Percentiles rank a stretch among this genome's conserved stretches.
Conservation (phyloP, 1,140 invertebrate species). For the Drosophila chauvacae region DNA sequence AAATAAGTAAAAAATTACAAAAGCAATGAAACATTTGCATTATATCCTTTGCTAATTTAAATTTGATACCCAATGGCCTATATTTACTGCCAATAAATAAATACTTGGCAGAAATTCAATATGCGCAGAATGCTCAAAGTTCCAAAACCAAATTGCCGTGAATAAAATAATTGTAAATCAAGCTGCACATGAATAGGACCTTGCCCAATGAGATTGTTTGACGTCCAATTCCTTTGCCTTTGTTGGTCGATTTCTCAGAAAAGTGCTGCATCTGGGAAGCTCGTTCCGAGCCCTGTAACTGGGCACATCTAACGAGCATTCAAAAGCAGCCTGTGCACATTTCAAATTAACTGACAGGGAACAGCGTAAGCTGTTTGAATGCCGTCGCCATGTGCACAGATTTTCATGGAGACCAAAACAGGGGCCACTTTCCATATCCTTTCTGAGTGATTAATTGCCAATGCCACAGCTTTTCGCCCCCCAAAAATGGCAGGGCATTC, state of each 20-base stretch:
- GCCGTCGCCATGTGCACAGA: constrained; percentile 11
- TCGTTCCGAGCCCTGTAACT: not conserved
- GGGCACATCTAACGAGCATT: constrained; percentile 15
- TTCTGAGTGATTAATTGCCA: constrained; percentile 50
- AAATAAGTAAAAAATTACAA: not conserved
- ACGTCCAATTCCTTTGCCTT: not conserved
- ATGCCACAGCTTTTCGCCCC: constrained; percentile 4
- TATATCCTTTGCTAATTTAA: not conserved
- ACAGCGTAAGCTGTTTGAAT: constrained; percentile 23
- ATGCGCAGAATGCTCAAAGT: not conserved
- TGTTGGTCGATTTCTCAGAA: not conserved
- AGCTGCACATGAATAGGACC: not conserved
- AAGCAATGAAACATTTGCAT: not conserved
- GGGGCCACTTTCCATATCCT: constrained; percentile 1
- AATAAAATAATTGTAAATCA: constrained; percentile 14
- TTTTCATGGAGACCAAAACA: not conserved
- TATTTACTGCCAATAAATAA: not conserved
- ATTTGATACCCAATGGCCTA: not conserved
- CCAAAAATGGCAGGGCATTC: constrained; percentile 3
- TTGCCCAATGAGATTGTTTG: not conserved
- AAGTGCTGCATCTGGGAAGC: not conserved
- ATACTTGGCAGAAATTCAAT: not conserved
- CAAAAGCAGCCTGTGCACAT: constrained; percentile 15
- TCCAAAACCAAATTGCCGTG: not conserved
- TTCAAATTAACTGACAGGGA: constrained; percentile 36